phyloP scores from a whole-genome alignment of 2,797 vertebrate species.

The Oreochromis grahami region DNA sequence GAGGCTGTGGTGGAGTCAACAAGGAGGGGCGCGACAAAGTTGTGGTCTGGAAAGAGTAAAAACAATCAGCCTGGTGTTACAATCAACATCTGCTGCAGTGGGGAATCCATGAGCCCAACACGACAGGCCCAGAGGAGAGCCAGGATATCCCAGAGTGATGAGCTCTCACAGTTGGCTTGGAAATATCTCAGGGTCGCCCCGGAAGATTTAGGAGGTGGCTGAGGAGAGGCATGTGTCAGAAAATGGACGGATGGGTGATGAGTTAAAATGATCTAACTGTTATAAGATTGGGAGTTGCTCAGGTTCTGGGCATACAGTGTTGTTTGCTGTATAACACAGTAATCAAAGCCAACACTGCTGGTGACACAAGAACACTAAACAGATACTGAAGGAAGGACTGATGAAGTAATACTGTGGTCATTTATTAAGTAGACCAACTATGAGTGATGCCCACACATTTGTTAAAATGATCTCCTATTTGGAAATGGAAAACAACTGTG shows the following conservation, averaged over 20 bases:
- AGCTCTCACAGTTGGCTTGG: neutral
- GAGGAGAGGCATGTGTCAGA: neutral
- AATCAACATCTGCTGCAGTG: neutral
- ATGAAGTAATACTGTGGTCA: neutral
- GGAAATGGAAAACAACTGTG: neutral
- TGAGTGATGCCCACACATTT: neutral
- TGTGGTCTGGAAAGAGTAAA: neutral
- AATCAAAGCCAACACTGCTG: neutral
- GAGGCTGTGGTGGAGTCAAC: neutral
- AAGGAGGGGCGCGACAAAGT: neutral
- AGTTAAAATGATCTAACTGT: neutral
- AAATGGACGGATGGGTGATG: neutral
- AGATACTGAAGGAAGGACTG: neutral
- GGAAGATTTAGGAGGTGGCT: accelerated
- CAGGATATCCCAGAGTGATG: neutral
- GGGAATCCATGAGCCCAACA: neutral
- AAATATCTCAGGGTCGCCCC: neutral
- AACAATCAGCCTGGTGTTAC: neutral
- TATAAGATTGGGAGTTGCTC: neutral
- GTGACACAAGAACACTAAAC: neutral
- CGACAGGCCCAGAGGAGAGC: neutral
- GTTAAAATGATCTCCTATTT: accelerated
- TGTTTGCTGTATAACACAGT: neutral
- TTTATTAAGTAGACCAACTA: neutral
- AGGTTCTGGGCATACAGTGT: neutral